Evolutionary conservation across 2,797 vertebrate genomes (phyloP), one percentile per base, ranked within the genome.

Genomic region (Naso thynnoides): DNA sequence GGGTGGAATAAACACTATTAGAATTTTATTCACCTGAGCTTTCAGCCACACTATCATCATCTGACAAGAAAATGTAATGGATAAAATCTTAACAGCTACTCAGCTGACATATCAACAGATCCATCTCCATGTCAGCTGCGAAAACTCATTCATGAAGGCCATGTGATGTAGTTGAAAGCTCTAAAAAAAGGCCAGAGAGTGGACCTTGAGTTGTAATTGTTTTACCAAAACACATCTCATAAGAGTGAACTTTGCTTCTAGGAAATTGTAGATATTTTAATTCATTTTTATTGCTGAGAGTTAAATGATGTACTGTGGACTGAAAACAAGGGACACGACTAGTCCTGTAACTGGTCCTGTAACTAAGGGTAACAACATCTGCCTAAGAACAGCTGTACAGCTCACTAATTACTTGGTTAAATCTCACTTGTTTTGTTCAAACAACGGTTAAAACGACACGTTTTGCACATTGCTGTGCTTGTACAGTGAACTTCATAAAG

Each of bases 1-100:
- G 45, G 18, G 83, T 41, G 31, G 58, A 57, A 58, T 66, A 80
- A 71, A 63, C 26, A 55, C 4, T 14, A 19, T 0, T 21, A 2
- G 4, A 56, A 45, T 0, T 15, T 7, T 45, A 49, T 54, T 50
- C 4, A 27, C 1, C 15, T 18, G 13, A 44, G 29, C 16, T 39
- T 27, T 60, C 33, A 42, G 16, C 11, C 11, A 44, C 23, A 26
- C 3, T 3, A 18, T 61, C 21, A 24, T 41, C 33, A 55, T 23
- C 8, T 24, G 39, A 26, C 11, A 18, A 13, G 9, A n/a, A 23
- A 21, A 31, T 4, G n/a, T 36, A 1, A 29, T n/a, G 26, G n/a
- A 52, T 52, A 2, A 52, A 61, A 29, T 50, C 1, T 47, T 26
- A 19, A 24, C 52, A 23, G 70, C 33, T 18, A 33, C 27, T 19